These are phyloP conservation scores for Chinchilla lanigera DNA, from an alignment of 2,113 vertebrate genomes.

Conservation along the genomic window DNA sequence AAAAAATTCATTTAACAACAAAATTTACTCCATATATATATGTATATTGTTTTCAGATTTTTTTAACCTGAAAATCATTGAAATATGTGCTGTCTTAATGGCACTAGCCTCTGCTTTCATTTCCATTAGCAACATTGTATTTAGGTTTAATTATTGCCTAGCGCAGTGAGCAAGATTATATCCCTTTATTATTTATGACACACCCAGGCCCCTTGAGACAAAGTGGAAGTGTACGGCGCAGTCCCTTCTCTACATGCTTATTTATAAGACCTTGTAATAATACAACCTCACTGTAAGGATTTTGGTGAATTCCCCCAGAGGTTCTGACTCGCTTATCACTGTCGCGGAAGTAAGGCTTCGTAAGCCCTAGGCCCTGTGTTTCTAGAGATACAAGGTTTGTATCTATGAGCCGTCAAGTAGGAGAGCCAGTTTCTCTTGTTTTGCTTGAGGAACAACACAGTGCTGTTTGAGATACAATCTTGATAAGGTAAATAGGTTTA, in stretches of 20 bases:
- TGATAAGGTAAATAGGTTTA: constrained; percentile 31
- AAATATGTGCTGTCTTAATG: constrained; percentile 25
- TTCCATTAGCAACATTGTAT: not conserved
- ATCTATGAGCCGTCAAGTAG: not conserved
- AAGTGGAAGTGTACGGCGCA: not conserved
- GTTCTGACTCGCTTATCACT: not conserved
- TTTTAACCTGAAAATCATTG: constrained; percentile 45
- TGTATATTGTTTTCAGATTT: not conserved
- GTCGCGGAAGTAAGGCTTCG: not conserved
- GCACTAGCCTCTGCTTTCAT: not conserved
- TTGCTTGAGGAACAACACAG: constrained; percentile 52
- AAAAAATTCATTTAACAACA: constrained; percentile 20
- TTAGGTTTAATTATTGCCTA: constrained; percentile 13
- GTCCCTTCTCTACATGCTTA: not conserved
- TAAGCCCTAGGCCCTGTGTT: not conserved
- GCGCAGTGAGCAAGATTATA: not conserved
- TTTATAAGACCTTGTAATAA: not conserved
- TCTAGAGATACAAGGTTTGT: not conserved
- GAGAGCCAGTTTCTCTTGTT: constrained; percentile 15
- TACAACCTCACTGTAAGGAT: not conserved
- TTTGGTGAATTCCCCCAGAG: not conserved
- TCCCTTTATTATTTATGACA: not conserved
- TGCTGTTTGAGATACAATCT: not conserved
- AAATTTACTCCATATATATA: constrained; percentile 40
- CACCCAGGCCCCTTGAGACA: not conserved